Percentiles rank a stretch among this genome's conserved stretches.
phyloP scores from a whole-genome alignment of 2,888 invertebrate genomes.

The Pristionchus fissidentatus region DNA sequence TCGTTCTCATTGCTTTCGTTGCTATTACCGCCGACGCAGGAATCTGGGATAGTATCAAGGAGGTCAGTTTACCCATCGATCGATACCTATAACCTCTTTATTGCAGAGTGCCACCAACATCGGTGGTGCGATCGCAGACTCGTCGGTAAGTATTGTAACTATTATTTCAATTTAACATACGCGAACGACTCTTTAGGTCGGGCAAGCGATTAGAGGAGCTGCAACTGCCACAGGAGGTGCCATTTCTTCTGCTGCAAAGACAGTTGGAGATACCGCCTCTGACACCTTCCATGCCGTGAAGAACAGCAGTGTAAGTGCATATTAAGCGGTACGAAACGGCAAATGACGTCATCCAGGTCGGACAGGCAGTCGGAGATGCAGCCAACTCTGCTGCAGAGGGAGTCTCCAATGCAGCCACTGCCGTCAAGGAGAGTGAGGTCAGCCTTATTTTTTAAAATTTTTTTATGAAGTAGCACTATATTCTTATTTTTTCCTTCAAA shows the following conservation, averaged over 20 bases:
- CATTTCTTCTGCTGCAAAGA: neutral
- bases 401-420: neutral
- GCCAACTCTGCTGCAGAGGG: neutral
- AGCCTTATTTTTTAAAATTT: too few relatives aligned
- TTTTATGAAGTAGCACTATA: neutral
- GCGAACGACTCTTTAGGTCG: neutral
- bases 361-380: neutral
- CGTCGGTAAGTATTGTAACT: neutral
- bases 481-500: neutral
- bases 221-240: neutral
- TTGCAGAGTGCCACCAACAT: neutral
- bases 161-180: neutral
- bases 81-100: neutral
- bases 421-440: slow-evolving; percentile 22
- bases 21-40: neutral
- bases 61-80: neutral
- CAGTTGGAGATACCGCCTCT: neutral
- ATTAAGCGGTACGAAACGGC: neutral
- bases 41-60: neutral
- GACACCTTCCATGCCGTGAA: neutral
- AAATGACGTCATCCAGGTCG: neutral
- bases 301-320: neutral
- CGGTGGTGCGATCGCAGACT: neutral
- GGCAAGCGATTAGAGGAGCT: neutral
- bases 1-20: neutral